Evolutionary conservation across 2,888 invertebrate species (phyloP), one percentile per base, ranked within the genome.

Genomic region (Drosophila cognata): DNA sequence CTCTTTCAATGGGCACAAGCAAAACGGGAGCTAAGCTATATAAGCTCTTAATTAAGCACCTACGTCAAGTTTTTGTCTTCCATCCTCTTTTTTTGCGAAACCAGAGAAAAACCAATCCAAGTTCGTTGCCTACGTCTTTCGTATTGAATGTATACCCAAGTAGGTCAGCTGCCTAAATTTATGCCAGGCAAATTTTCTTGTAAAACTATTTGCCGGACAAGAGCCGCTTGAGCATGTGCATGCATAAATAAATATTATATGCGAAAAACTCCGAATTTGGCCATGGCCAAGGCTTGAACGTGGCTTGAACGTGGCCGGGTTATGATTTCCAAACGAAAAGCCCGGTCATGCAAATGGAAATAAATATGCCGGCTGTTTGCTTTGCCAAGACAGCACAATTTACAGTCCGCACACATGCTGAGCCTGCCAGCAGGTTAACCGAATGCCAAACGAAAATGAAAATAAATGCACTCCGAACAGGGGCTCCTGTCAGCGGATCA

Each of bases 351-450:
- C 87, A 84, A 84, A 89, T 76, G 73, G 69, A 73, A 79, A 87
- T 86, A 80, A 72, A 77, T 89, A 84, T 84, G 76, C 74, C 77
- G 75, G 82, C 86, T 89, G 90, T 89, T 88, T 84, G 80, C 74
- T 87, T 76, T 88, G 88, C 71, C 80, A 82, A 73, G 68, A 71
- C 68, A 74, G 80, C 82, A 88, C 85, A 89, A 89, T 85, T 86
- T 89, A 82, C 80, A 82, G 89, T 88, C 82, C 85, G 88, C 85
- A 85, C 90, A 86, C 86, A 86, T 88, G 86, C 90, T 86, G 86
- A 59, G 86, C 84, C 57, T 55, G 85, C 82, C 64, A 48, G 79
- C 72, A 74, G 82, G 75, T 70, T 69, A 64, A 52, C 65, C 69
- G 64, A 55, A 55, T 82, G 85, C 75, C 75, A 89, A 89, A 89